A percentile compares a stretch with the other conserved stretches of the same genome.
Evolutionary conservation across 2,888 invertebrate genomes (phyloP).

Genomic region (Cantharis nigra): DNA sequence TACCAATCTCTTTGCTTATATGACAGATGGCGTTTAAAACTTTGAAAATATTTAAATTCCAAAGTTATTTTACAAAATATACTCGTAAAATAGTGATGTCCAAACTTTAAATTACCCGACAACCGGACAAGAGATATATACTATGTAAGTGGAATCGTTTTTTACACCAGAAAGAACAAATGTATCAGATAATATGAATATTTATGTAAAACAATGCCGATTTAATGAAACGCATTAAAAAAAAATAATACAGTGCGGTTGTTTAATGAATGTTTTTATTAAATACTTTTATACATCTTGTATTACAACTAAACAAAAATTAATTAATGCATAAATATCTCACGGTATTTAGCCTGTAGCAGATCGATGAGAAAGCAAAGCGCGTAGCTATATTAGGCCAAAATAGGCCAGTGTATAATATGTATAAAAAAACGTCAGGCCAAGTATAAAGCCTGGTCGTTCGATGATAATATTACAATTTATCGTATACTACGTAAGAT

Average conservation of each 20-base stretch:
- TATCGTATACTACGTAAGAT: constrained; percentile 10
- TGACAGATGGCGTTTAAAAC: too few species aligned
- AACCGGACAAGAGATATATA: too few species aligned
- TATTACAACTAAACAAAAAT: constrained; percentile 40
- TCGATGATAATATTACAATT: constrained; percentile 39
- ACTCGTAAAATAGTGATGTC: too few species aligned
- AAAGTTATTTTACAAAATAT: too few species aligned
- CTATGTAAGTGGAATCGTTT: too few species aligned
- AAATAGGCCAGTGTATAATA: constrained; percentile 49
- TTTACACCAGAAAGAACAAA: too few species aligned
- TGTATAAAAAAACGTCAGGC: constrained; percentile 50
- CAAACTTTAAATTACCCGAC: too few species aligned
- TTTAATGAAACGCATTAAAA: background rate
- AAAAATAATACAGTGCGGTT: background rate
- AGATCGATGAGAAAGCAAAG: constrained; percentile 35
- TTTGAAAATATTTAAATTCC: too few species aligned
- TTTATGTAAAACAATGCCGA: background rate
- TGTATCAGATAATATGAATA: too few species aligned
- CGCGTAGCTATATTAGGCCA: constrained; percentile 39
- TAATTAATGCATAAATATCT: constrained; percentile 23
- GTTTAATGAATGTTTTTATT: constrained; percentile 27
- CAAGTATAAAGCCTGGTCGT: constrained; percentile 47
- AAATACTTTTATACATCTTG: constrained; percentile 36
- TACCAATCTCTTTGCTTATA: too few species aligned
- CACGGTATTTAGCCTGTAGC: constrained; percentile 23